Base-by-base conservation (phyloP, 2,888 invertebrate genomes). In the Zootermopsis nevadensis region DNA sequence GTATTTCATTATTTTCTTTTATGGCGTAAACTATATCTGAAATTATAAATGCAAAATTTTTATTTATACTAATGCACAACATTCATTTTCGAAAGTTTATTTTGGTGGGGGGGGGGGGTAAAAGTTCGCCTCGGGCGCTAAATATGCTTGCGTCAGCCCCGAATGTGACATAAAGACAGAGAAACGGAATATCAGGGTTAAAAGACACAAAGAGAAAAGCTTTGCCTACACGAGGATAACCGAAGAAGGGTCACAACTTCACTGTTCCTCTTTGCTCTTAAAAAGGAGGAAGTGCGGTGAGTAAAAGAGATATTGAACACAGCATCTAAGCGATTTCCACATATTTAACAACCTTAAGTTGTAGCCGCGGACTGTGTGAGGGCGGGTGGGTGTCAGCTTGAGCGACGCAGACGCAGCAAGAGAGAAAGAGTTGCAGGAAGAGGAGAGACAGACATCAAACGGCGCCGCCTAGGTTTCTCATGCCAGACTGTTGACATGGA, bases 401-500 rank as follows among this genome's bases (percentile, higher is more conserved):
- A 38, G 33, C 33, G 38, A 33, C 22, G 10, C 22, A n/a, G 38
- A 33, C 22, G 10, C 27, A 69, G 31, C 30, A 33, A 74, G 74
- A 38, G 74, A 38, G 74, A 74, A 74, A 74, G 42, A 74, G 74
- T 74, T 74, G 7, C 74, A n/a, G 33, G 19, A 42, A 74, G 74
- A n/a, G 35, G 35, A 38, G 35, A 74, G 74, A 38, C 76, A 55
- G 42, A 82, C 83, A 69, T 83, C 83, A 83, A 83, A 83, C 83
- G 80, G 74, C n/a, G 42, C 82, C 82, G 82, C 82, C 38, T 79
- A 79, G 55, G 72, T 66, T 79, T 79, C 79, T 79, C 79, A 79
- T 79, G 79, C 60, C 79, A 79, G 79, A 33, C 81, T 82, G 84
- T 84, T 84, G 84, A 84, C 84, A 82, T 82, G 84, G 81, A 83